Evolutionary conservation across 2,888 invertebrate genomes (phyloP), one percentile per base, ranked within the genome.

Genomic region (Oligia latruncula): DNA sequence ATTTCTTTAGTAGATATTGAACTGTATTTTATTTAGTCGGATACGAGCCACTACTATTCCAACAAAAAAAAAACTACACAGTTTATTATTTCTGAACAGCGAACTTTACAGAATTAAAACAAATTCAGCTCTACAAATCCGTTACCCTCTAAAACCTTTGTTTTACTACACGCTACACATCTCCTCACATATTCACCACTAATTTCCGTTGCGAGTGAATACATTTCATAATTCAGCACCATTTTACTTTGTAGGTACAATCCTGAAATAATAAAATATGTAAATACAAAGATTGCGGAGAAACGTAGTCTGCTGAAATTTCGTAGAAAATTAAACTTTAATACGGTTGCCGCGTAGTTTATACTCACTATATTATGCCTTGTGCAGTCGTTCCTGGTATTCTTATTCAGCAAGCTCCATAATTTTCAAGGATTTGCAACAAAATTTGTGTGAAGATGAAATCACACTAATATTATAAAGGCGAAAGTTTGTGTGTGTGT

Each of bases 121-220:
- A 55, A 70, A 23, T 23, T 70, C 9, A 35, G 9, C 55, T 23
- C 29, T 4, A 52, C 9, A 64, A 55, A 55, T 13, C 20, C 46
- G 17, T 23, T 8, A 23, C 8, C 11, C 15, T 20, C 11, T 23
- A 23, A 60, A 67, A 43, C 62, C 81, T 5, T 71, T n/a, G 35
- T 81, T 46, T 23, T 2, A 65, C 29, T 20, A 23, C n/a, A 2
- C 49, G 2, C 23, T 71, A 11, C 49, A 2, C 43, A 58, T 65
- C 66, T 71, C 13, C 11, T 85, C 55, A 76, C 20, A 66, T 71
- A 86, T 82, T 86, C 66, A 65, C 76, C 73, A 43, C 71, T 64
- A 74, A 86, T 86, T 74, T 82, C 73, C 81, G 64, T n/a, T n/a
- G 20, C n/a, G 9, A 70, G 75, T 46, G 72, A 75, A 85, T 29